phyloP scores from a whole-genome alignment of 2,797 vertebrate species.

The Sarcoramphus papa region DNA sequence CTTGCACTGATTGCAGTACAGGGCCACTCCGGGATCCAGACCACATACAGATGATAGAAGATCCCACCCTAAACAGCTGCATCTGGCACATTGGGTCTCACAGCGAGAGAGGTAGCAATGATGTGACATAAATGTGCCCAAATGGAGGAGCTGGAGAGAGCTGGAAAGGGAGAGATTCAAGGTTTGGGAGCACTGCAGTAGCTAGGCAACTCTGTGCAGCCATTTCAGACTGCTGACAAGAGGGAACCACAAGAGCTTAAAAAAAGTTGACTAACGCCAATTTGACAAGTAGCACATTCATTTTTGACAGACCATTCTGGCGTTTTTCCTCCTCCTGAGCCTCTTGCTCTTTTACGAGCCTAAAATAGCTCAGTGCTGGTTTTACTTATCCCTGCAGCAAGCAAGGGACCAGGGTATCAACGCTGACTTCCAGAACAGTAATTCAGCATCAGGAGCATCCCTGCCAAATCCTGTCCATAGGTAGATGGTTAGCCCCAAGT shows the following conservation, averaged over 20 bases:
- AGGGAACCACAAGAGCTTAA: background rate
- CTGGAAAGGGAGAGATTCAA: background rate
- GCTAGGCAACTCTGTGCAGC: background rate
- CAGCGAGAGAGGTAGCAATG: background rate
- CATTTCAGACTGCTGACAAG: background rate
- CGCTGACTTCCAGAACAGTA: background rate
- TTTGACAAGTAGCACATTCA: background rate
- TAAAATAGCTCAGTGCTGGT: background rate
- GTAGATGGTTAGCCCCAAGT: background rate
- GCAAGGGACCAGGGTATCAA: background rate
- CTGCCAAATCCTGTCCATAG: background rate
- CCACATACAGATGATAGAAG: accelerated
- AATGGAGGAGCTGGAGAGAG: background rate
- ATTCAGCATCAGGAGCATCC: background rate
- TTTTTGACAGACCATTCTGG: background rate
- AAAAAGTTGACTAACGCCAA: background rate
- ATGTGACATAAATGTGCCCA: background rate
- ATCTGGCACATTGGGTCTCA: background rate
- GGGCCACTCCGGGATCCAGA: no score
- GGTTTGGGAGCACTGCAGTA: background rate
- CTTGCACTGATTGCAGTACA: background rate
- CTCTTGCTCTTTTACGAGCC: background rate
- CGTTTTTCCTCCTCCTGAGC: background rate
- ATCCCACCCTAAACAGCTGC: background rate
- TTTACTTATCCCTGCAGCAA: background rate